Percentiles rank a stretch among this genome's conserved stretches.
Conservation (phyloP, 1,140 invertebrate genomes). For the Drosophila mojavensis region DNA sequence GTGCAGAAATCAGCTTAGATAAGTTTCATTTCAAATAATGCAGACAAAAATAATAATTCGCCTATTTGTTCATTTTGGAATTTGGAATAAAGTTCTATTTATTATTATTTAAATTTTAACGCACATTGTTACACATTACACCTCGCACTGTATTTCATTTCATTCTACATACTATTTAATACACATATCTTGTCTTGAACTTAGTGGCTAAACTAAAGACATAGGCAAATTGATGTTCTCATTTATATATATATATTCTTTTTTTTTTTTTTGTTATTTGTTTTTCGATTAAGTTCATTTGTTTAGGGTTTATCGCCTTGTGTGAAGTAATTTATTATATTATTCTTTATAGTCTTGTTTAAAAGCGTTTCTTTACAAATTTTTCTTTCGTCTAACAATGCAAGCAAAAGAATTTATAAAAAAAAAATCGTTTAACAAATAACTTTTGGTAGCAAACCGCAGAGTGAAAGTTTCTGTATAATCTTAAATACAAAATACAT, state of each 20-base stretch:
- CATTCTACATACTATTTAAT: constrained; percentile 78
- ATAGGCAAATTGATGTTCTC: constrained; percentile 65
- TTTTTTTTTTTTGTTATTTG: constrained; percentile 21
- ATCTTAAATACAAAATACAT: constrained; percentile 77
- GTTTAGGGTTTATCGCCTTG: background rate
- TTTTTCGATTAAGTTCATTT: constrained; percentile 27
- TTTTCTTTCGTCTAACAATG: constrained; percentile 29
- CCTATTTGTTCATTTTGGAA: constrained; percentile 30
- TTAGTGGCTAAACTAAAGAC: constrained; percentile 76
- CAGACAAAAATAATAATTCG: background rate
- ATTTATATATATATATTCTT: background rate
- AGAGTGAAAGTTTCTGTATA: constrained; percentile 54
- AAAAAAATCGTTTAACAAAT: constrained; percentile 59
- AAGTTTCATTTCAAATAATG: too few relatives aligned
- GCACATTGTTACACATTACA: constrained; percentile 75
- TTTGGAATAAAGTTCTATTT: constrained; percentile 77
- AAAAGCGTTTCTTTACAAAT: constrained; percentile 49
- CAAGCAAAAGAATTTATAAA: constrained; percentile 65
- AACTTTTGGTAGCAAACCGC: constrained; percentile 60
- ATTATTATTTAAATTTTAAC: constrained; percentile 77
- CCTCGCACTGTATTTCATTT: constrained; percentile 31
- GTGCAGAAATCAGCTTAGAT: too few relatives aligned
- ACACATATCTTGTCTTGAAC: constrained; percentile 78
- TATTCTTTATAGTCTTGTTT: constrained; percentile 56
- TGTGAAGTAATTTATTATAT: constrained; percentile 1